Evolutionary conservation across 2,797 vertebrate genomes (phyloP).

Genomic region (Phoebastria nigripes): DNA sequence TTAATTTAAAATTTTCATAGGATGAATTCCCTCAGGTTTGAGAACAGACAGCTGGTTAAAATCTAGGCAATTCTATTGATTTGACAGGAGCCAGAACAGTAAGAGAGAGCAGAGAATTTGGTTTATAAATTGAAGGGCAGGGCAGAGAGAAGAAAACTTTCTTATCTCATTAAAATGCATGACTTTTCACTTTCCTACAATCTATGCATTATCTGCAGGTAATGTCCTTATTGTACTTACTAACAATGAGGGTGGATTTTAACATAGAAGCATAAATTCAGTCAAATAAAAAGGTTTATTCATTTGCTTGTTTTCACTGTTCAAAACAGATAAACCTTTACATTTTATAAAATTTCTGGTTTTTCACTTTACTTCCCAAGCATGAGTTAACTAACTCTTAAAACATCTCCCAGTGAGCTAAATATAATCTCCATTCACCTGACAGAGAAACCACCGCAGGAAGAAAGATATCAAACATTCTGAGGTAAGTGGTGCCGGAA

Average conservation of each 20-base stretch:
- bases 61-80: not conserved
- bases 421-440: not conserved
- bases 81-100: not conserved
- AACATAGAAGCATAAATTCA: not conserved
- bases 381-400: not conserved
- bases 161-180: not conserved
- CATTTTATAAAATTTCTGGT: not conserved
- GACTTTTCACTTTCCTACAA: not conserved
- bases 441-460: not conserved
- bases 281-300: not conserved
- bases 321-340: not conserved
- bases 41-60: not conserved
- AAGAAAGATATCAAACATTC: not conserved
- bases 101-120: not conserved
- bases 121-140: not conserved
- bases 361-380: not conserved
- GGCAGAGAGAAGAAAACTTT: not conserved
- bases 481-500: not conserved
- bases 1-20: not conserved
- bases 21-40: not conserved
- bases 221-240: not conserved
- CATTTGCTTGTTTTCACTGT: not conserved
- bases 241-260: not conserved
- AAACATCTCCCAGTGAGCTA: not conserved
- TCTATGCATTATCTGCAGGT: not conserved